Evolutionary conservation across 2,113 vertebrate species (phyloP).

Genomic region (Eulacestoma nigropectus): DNA sequence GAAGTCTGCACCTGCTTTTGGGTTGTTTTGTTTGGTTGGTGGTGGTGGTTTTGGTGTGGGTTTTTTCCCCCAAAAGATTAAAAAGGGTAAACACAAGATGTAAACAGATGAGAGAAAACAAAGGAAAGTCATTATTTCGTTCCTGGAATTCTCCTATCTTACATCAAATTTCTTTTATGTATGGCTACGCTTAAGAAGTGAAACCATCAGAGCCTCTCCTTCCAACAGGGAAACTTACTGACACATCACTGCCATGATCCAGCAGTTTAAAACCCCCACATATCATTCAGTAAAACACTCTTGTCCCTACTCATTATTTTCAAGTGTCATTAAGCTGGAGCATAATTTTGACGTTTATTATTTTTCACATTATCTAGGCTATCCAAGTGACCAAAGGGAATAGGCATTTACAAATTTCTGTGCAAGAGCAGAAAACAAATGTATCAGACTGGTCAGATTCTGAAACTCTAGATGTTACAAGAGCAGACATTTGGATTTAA

Average conservation of each 20-base stretch:
- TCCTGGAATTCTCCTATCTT: not conserved
- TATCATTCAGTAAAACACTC: not conserved
- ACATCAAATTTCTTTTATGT: not conserved
- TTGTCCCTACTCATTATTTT: not conserved
- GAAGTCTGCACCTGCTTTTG: not conserved
- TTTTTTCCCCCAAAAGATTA: not conserved
- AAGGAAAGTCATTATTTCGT: not conserved
- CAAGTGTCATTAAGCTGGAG: not conserved
- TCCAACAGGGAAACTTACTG: not conserved
- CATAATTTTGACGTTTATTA: not conserved
- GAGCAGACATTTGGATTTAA: not conserved
- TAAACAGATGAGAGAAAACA: not conserved
- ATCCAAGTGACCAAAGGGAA: not conserved
- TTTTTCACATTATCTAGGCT: not conserved
- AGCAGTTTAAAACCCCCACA: not conserved
- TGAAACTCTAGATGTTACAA: not conserved
- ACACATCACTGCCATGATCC: not conserved
- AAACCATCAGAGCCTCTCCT: not conserved
- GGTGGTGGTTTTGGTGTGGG: not conserved
- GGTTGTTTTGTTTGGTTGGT: not conserved
- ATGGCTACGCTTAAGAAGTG: not conserved
- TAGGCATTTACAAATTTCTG: not conserved
- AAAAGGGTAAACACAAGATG: not conserved
- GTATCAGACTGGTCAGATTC: not conserved
- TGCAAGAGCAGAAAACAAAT: not conserved